A percentile compares a stretch with the other conserved stretches of the same genome.
Conservation (phyloP, 2,888 invertebrate species). For the Lomographa bimaculata region DNA sequence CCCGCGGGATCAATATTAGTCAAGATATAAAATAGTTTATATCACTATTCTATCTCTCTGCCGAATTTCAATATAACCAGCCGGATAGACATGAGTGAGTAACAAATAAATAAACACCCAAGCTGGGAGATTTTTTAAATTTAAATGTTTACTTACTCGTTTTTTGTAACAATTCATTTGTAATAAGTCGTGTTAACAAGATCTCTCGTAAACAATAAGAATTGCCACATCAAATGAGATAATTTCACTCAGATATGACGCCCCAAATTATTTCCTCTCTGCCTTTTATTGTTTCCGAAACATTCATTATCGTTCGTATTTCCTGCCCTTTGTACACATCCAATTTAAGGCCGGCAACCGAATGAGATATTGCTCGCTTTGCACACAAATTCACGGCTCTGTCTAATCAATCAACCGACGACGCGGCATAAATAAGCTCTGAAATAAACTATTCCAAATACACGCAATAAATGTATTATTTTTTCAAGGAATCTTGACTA, state of each 20-base stretch:
- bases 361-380: constrained; percentile 28
- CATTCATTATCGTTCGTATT: constrained; percentile 22
- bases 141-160: too few species aligned
- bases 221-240: constrained; percentile 10
- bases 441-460: constrained; percentile 24
- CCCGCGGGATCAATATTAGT: too few species aligned
- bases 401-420: constrained; percentile 27
- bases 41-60: too few species aligned
- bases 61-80: too few species aligned
- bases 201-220: constrained; percentile 3
- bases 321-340: constrained; percentile 25
- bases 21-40: too few species aligned
- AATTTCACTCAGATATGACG: constrained; percentile 6
- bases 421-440: constrained; percentile 24
- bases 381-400: constrained; percentile 24
- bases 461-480: constrained; percentile 19
- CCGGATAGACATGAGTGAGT: too few species aligned
- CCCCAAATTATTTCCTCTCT: constrained; percentile 4
- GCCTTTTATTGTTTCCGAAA: constrained; percentile 21
- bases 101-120: too few species aligned
- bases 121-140: too few species aligned
- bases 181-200: neutral
- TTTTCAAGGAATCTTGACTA: constrained; percentile 8
- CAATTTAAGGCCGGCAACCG: constrained; percentile 21
- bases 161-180: too few species aligned